A percentile compares a stretch with the other conserved stretches of the same genome.
Evolutionary conservation across 92 coral and sea anemone species (phyloP).

Genomic region (Diadumene lineata): DNA sequence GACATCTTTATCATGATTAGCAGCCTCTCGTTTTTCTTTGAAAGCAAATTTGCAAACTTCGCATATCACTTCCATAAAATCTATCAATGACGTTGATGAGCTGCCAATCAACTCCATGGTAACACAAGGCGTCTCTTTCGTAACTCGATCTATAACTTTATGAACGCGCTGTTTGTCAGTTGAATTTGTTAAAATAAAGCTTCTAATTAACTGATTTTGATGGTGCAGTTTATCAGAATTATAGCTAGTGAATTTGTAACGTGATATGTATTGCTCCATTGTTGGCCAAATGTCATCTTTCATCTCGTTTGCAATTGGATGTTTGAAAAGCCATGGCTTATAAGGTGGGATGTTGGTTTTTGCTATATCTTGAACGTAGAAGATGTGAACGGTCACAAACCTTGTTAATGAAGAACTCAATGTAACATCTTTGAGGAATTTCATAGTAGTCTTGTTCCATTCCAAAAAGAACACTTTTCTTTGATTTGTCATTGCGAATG

Average conservation of each 20-base stretch:
- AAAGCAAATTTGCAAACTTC: slow-evolving; percentile 56
- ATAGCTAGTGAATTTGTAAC: slow-evolving; percentile 36
- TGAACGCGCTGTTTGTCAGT: slow-evolving; percentile 13
- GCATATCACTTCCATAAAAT: slow-evolving; percentile 60
- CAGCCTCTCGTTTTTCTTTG: slow-evolving; percentile 42
- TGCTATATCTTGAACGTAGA: slow-evolving; percentile 53
- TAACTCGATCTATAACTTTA: slow-evolving; percentile 17
- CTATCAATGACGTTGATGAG: slow-evolving; percentile 26
- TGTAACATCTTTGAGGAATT: slow-evolving; percentile 60
- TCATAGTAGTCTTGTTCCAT: slow-evolving; percentile 44
- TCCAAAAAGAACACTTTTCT: slow-evolving; percentile 64
- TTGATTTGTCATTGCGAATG: slow-evolving; percentile 3
- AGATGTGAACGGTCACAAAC: slow-evolving; percentile 57
- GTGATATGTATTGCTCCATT: slow-evolving; percentile 43
- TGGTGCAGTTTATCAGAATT: neutral
- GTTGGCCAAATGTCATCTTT: slow-evolving; percentile 26
- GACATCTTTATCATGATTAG: slow-evolving; percentile 44
- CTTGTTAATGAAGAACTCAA: slow-evolving; percentile 69
- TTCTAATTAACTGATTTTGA: slow-evolving; percentile 1
- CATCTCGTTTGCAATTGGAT: slow-evolving; percentile 39
- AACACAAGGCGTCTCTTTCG: slow-evolving; percentile 15
- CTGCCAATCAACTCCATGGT: slow-evolving; percentile 15
- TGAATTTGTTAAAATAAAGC: slow-evolving; percentile 36
- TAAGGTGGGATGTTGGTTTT: slow-evolving; percentile 51
- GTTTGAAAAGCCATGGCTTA: slow-evolving; percentile 74